A percentile compares a stretch with the other conserved stretches of the same genome.
phyloP scores from a whole-genome alignment of 2,113 vertebrate species.

The Oreochromis tanganicae region DNA sequence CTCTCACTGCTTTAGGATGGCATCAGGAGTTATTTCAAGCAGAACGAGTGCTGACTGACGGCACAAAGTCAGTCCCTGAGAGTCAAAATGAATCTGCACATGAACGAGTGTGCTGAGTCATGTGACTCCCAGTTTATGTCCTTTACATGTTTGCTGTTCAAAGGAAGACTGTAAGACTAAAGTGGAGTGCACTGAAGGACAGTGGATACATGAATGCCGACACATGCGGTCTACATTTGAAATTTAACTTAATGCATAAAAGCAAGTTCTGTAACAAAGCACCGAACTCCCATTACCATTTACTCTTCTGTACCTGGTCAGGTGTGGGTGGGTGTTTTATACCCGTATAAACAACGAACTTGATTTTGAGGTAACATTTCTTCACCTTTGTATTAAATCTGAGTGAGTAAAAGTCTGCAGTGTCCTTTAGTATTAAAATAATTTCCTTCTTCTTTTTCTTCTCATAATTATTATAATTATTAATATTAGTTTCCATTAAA shows the following conservation, averaged over 20 bases:
- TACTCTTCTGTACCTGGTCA: neutral
- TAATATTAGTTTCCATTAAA: neutral
- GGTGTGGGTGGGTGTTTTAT: neutral
- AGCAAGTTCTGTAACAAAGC: neutral
- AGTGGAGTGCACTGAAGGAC: neutral
- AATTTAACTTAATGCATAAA: neutral
- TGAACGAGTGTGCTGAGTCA: neutral
- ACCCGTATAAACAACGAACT: fast-evolving
- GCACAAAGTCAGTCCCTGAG: neutral
- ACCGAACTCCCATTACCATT: neutral
- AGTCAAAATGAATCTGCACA: neutral
- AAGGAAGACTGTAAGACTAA: neutral
- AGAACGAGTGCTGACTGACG: neutral
- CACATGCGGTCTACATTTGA: neutral
- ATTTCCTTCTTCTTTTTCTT: neutral
- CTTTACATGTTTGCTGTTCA: neutral
- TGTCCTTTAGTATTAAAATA: neutral
- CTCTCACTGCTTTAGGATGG: neutral
- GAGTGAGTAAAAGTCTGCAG: neutral
- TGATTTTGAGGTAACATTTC: neutral
- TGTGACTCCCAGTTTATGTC: neutral
- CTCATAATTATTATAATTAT: neutral
- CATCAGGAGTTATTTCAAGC: neutral
- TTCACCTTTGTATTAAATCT: neutral
- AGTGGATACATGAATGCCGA: neutral